Percentiles rank a stretch among this genome's conserved stretches.
phyloP scores from a whole-genome alignment of 2,113 vertebrate genomes.

The Triplophysa dalaica region DNA sequence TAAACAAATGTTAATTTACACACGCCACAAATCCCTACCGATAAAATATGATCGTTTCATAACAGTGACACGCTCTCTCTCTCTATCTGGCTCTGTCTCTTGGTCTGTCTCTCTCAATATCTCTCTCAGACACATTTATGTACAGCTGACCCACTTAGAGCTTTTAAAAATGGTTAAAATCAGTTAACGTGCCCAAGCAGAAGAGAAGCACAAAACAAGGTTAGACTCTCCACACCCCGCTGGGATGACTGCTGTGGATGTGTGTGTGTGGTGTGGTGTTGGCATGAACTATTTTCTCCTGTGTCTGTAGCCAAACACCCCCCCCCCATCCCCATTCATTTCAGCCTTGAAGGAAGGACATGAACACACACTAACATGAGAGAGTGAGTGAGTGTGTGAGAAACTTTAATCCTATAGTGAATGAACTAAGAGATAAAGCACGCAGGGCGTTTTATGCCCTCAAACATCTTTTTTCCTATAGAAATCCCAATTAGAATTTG shows the following conservation, averaged over 20 bases:
- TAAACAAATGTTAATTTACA: constrained; percentile 8
- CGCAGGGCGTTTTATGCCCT: too few species aligned
- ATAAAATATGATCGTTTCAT: neutral
- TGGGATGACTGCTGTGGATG: constrained; percentile 40
- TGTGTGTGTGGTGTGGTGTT: constrained; percentile 32
- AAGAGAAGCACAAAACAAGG: constrained; percentile 50
- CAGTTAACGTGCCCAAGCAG: constrained; percentile 45
- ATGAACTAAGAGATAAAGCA: too few species aligned
- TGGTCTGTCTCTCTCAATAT: neutral
- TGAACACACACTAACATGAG: constrained; percentile 22
- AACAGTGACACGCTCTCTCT: neutral
- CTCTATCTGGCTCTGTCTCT: neutral
- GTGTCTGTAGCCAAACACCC: constrained; percentile 24
- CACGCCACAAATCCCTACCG: neutral
- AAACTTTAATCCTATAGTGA: too few species aligned
- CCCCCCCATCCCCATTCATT: constrained; percentile 6
- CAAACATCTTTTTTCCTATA: too few species aligned
- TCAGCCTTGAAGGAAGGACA: constrained; percentile 58
- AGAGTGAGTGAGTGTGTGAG: neutral
- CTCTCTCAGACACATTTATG: constrained; percentile 53
- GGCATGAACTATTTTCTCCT: constrained; percentile 50
- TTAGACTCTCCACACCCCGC: constrained; percentile 52
- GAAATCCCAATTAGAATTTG: too few species aligned
- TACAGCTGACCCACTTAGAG: constrained; percentile 40
- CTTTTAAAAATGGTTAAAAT: constrained; percentile 55